Evolutionary conservation across 2,888 invertebrate species (phyloP).

Genomic region (Choristoneura rosaceana): DNA sequence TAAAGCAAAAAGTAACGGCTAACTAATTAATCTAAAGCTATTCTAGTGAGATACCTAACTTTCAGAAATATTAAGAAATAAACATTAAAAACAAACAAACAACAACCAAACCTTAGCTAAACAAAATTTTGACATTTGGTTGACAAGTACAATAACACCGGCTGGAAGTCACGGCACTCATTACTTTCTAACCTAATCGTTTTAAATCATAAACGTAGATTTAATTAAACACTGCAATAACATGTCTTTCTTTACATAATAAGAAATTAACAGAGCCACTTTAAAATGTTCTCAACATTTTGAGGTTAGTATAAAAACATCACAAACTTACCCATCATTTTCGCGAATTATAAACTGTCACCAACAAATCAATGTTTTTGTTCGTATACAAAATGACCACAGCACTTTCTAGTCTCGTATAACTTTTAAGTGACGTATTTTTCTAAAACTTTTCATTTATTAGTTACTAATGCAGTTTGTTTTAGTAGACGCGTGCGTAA

Average conservation of each 20-base stretch:
- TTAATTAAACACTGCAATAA: not conserved
- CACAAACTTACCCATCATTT: slow-evolving; percentile 65
- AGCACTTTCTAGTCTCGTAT: slow-evolving; percentile 55
- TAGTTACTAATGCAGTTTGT: slow-evolving; percentile 51
- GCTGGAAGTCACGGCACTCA: not conserved
- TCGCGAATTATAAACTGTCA: slow-evolving; percentile 51
- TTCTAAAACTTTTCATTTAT: slow-evolving; percentile 45
- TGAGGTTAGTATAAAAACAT: slow-evolving; percentile 29
- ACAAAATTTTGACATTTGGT: slow-evolving; percentile 5
- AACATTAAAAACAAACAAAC: not conserved
- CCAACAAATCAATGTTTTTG: slow-evolving; percentile 50
- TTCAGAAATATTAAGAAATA: no score
- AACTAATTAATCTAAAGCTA: no score
- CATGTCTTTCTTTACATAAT: not conserved
- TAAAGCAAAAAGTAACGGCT: no score
- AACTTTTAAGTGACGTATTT: slow-evolving; percentile 28
- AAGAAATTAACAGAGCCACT: not conserved
- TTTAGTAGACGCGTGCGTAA: slow-evolving; percentile 65
- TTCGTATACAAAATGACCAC: slow-evolving; percentile 51
- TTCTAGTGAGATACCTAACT: no score
- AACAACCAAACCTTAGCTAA: not conserved
- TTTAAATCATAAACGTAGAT: not conserved
- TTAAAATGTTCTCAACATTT: not conserved
- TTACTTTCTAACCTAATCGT: not conserved
- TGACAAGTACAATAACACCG: slow-evolving; percentile 20